A percentile compares a stretch with the other conserved stretches of the same genome.
Evolutionary conservation across 1,140 invertebrate genomes (phyloP).

Genomic region (Lepidurus apus): DNA sequence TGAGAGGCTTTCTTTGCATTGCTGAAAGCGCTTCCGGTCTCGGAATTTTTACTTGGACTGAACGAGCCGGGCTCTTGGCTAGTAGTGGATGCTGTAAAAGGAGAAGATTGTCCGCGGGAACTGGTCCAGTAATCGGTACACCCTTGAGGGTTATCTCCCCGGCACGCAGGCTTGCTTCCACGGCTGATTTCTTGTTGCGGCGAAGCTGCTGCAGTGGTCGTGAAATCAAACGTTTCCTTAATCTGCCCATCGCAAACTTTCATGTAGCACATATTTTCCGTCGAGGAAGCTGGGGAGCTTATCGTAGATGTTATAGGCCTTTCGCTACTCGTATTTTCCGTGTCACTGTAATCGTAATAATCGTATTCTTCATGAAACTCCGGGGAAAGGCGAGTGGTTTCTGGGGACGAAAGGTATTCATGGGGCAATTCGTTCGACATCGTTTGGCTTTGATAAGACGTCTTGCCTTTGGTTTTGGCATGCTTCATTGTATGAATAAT

Average conservation of each 20-base stretch:
- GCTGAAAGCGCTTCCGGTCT: not conserved
- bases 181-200: not conserved
- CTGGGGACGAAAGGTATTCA: not conserved
- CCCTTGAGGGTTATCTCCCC: conserved; percentile 34
- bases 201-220: conserved; percentile 15
- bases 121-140: conserved; percentile 34
- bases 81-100: not conserved
- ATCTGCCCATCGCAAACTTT: conserved; percentile 12
- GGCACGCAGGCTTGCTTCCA: conserved; percentile 24
- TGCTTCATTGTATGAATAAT: not conserved
- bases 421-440: too few species aligned
- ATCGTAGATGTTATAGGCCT: not conserved
- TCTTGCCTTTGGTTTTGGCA: not conserved
- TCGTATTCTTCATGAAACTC: not conserved
- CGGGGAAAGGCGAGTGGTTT: not conserved
- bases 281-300: not conserved
- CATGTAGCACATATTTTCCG: conserved; percentile 4
- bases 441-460: not conserved
- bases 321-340: not conserved
- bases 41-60: not conserved
- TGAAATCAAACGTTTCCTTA: not conserved
- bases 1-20: not conserved
- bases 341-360: conserved; percentile 6
- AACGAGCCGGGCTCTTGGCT: not conserved
- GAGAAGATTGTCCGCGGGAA: conserved; percentile 18